Base-by-base conservation (phyloP, 2,113 vertebrate species). In the Apus apus region DNA sequence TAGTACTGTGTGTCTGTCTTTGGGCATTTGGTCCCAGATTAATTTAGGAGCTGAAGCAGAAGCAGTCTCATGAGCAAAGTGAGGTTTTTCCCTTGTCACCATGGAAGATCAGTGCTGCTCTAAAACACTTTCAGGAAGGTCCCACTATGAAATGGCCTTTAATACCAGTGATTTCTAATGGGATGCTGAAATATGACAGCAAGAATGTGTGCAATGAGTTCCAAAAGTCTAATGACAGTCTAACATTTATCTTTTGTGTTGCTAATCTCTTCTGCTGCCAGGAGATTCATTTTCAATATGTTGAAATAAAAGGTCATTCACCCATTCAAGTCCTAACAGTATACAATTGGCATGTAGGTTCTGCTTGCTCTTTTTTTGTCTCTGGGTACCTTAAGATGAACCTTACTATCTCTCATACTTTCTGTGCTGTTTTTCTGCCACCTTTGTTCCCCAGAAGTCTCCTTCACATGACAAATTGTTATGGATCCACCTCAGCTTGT, bases 21-120 rank as follows among this genome's bases (percentile, higher is more conserved):
- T 95, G 90, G 76, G 88, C 82, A 68, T 95, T 96, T 93, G 83
- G 94, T 97, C 96, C 92, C 94, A 96, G 94, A 95, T 97, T 96
- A 96, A 97, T 97, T 97, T 96, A 93, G 83, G 89, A 96, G 61
- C 76, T 93, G 92, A 90, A 92, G 73, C 68, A 92, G 65, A 27
- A 94, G 80, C 45, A 71, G 84, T 93, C 93, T 94, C 90, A 61
- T 67, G 79, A 93, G 92, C 0, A 9, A 95, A 75, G 1, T 40
- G 25, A 92, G 61, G 68, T 84, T 95, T 96, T 36, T 60, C 61
- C 76, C 85, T n/a, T 88, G 76, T 87, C 88, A 90, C 89, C 23
- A 46, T 68, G 80, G 86, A 83, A 84, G 90, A 96, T 95, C 91
- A 90, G 93, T 66, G 21, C 74, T 87, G 78, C 71, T 96, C 62